These are phyloP conservation scores for Zaprionus ghesquierei DNA, from an alignment of 1,140 invertebrate species.

Conservation along the genomic window DNA sequence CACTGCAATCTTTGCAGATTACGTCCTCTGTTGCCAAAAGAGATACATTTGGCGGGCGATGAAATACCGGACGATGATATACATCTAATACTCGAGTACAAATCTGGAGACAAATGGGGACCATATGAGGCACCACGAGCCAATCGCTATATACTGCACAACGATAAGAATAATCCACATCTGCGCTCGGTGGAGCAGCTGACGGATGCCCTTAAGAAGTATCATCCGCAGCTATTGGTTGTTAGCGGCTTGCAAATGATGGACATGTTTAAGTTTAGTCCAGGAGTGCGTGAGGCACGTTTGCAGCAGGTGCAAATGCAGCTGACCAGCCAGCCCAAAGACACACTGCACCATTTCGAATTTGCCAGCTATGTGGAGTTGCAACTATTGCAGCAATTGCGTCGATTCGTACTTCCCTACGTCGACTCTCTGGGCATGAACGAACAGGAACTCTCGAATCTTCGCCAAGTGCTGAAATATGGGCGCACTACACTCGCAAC, in stretches of 20 bases:
- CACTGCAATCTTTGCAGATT: slow-evolving; percentile 51
- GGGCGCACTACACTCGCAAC: slow-evolving; percentile 90
- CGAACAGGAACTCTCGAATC: slow-evolving; percentile 92
- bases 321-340: slow-evolving; percentile 85
- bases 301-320: slow-evolving; percentile 88
- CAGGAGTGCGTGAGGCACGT: slow-evolving; percentile 86
- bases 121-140: slow-evolving; percentile 89
- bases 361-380: slow-evolving; percentile 93
- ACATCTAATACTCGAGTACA: slow-evolving; percentile 92
- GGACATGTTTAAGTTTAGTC: slow-evolving; percentile 92
- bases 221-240: slow-evolving; percentile 90
- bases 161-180: slow-evolving; percentile 91
- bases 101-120: slow-evolving; percentile 90
- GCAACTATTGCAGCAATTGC: slow-evolving; percentile 87
- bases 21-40: slow-evolving; percentile 84
- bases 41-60: slow-evolving; percentile 85
- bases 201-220: slow-evolving; percentile 85
- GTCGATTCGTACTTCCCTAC: slow-evolving; percentile 88
- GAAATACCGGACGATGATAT: slow-evolving; percentile 89
- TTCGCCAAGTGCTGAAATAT: slow-evolving; percentile 87
- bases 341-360: slow-evolving; percentile 92
- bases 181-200: slow-evolving; percentile 90
- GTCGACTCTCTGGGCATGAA: slow-evolving; percentile 96
- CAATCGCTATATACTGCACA: slow-evolving; percentile 94
- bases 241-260: slow-evolving; percentile 95